Evolutionary conservation across 2,113 vertebrate species (phyloP).

Genomic region (human (Homo sapiens)): DNA sequence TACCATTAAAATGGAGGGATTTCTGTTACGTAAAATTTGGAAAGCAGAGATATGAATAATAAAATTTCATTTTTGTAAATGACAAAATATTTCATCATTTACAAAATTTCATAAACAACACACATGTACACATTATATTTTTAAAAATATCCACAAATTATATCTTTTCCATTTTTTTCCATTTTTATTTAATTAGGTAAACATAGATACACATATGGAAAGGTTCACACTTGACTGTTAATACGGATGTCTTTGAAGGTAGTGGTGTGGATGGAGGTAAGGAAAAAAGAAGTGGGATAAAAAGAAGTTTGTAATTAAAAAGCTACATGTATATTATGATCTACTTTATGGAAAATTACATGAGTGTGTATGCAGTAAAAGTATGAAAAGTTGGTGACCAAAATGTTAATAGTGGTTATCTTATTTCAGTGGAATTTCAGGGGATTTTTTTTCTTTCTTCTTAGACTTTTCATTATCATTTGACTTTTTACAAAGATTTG

Average conservation of each 20-base stretch:
- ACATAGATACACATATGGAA: not conserved
- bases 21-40: slow-evolving; percentile 9
- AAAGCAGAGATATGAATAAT: slow-evolving; percentile 30
- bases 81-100: not conserved
- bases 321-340: not conserved
- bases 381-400: not conserved
- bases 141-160: not conserved
- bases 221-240: not conserved
- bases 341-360: not conserved
- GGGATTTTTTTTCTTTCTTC: slow-evolving; percentile 21
- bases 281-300: not conserved
- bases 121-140: not conserved
- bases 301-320: not conserved
- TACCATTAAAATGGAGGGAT: not conserved
- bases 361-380: not conserved
- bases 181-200: not conserved
- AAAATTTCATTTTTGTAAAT: slow-evolving; percentile 33
- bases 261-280: not conserved
- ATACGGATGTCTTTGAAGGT: not conserved
- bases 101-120: not conserved
- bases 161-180: not conserved
- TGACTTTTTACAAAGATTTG: slow-evolving; percentile 24
- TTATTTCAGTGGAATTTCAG: slow-evolving; percentile 46
- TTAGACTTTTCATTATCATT: slow-evolving; percentile 1
- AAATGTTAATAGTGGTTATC: not conserved